Conservation (phyloP, 2,113 vertebrate species). For the Ovis aries region DNA sequence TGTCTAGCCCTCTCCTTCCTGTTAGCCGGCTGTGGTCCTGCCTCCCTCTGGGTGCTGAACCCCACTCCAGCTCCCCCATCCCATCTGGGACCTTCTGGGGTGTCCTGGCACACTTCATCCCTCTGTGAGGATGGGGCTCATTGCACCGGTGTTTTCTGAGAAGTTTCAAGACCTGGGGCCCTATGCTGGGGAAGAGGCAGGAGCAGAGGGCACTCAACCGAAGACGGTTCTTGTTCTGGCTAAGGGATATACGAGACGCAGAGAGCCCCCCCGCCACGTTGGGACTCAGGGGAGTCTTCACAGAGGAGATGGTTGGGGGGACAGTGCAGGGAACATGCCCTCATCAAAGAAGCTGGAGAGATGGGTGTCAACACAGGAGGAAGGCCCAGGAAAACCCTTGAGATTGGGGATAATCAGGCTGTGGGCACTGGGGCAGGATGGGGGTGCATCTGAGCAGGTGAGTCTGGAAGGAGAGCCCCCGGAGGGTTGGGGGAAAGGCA, state of each 20-base stretch:
- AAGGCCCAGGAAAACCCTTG: neutral
- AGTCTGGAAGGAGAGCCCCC: neutral
- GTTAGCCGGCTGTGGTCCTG: neutral
- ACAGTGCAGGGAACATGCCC: neutral
- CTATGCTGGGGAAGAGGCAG: neutral
- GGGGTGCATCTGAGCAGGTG: neutral
- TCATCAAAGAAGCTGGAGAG: neutral
- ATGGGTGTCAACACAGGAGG: neutral
- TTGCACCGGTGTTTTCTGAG: fast-evolving
- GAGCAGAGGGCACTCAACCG: neutral
- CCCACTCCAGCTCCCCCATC: neutral
- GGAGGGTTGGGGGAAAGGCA: neutral
- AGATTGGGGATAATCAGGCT: neutral
- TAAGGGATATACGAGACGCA: neutral
- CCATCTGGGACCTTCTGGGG: neutral
- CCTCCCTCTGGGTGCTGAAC: neutral
- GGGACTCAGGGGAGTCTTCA: neutral
- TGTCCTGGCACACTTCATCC: neutral
- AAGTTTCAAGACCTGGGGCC: neutral
- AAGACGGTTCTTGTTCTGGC: neutral
- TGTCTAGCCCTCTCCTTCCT: neutral
- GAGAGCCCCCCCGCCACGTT: fast-evolving
- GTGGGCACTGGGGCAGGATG: fast-evolving
- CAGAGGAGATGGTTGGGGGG: neutral
- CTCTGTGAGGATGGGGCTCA: neutral